Percentiles rank a stretch among this genome's conserved stretches.
These are phyloP conservation scores for Scaptomyza montana DNA, from an alignment of 1,140 invertebrate species.

Conservation along the genomic window DNA sequence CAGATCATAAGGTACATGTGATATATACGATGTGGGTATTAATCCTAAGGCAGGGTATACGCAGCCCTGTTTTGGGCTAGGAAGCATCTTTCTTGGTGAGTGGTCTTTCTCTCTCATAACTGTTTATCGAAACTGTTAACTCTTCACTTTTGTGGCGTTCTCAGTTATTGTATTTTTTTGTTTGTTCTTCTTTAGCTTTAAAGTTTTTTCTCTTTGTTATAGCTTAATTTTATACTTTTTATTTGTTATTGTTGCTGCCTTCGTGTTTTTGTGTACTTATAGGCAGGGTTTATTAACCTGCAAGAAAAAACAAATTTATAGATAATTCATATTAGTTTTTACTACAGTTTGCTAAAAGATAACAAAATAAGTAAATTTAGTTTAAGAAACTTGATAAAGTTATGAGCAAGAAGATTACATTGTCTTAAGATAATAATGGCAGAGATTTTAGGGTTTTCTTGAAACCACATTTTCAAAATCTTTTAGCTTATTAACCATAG, in stretches of 20 bases:
- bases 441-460: too few species aligned
- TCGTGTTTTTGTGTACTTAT: conserved; percentile 22
- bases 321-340: too few species aligned
- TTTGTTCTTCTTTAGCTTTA: too few species aligned
- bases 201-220: background rate
- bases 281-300: conserved; percentile 47
- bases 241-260: conserved; percentile 27
- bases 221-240: background rate
- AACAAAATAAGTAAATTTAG: too few species aligned
- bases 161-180: too few species aligned
- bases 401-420: too few species aligned
- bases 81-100: conserved; percentile 90
- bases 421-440: too few species aligned
- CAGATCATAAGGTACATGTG: conserved; percentile 84
- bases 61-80: conserved; percentile 89
- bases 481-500: too few species aligned
- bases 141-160: background rate
- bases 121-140: conserved; percentile 35
- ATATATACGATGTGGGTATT: conserved; percentile 84
- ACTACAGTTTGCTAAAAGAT: too few species aligned
- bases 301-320: background rate
- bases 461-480: too few species aligned
- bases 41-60: conserved; percentile 88
- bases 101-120: conserved; percentile 92
- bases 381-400: too few species aligned